Conservation (phyloP, 2,888 invertebrate genomes). For the Coelinius sp. region DNA sequence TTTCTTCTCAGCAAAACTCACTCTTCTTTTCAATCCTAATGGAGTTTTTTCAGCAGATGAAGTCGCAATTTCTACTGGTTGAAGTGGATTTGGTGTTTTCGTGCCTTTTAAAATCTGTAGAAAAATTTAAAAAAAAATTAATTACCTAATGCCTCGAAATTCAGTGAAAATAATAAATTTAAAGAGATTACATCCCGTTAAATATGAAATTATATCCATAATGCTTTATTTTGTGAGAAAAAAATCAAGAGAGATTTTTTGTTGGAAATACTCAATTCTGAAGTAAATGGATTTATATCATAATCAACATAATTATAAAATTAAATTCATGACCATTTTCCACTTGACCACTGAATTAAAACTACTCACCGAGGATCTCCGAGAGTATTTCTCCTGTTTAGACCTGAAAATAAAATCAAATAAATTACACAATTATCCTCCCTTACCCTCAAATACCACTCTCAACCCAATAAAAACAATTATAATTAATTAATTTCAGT, state of each 20-base stretch:
- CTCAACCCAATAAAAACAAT: not conserved
- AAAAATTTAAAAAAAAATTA: conserved; percentile 8
- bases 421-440: not conserved
- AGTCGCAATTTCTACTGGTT: conserved; percentile 51
- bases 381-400: not conserved
- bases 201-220: too few species aligned
- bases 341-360: not conserved
- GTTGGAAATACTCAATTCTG: too few species aligned
- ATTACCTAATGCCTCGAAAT: not conserved
- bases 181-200: too few species aligned
- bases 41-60: conserved; percentile 55
- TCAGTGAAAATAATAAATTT: not conserved
- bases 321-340: too few species aligned
- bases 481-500: not conserved
- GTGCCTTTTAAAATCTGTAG: conserved; percentile 61
- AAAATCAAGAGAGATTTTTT: too few species aligned
- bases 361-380: not conserved
- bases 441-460: not conserved
- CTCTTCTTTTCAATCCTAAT: conserved; percentile 58
- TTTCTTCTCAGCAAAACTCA: conserved; percentile 66
- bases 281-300: too few species aligned
- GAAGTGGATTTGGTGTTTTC: conserved; percentile 54
- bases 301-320: too few species aligned
- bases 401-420: not conserved
- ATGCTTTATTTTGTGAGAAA: too few species aligned